These are phyloP conservation scores for Eilema depressum DNA, from an alignment of 2,888 invertebrate species.

Conservation along the genomic window DNA sequence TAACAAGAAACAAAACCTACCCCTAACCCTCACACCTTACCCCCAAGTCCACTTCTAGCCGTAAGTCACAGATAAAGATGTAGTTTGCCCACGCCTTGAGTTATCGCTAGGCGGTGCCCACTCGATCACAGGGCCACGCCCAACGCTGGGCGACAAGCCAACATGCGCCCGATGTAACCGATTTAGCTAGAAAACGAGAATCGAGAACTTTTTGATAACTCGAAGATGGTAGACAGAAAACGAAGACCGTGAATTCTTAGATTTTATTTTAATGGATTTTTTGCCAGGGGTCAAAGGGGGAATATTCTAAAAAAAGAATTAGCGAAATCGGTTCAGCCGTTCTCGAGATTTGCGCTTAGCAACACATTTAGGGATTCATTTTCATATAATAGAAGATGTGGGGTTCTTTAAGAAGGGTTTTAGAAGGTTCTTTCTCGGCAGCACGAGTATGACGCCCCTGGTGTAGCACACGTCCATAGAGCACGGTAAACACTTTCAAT, in stretches of 20 bases:
- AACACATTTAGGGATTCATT: no score
- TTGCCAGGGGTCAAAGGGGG: background rate
- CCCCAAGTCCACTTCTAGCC: conserved; percentile 3
- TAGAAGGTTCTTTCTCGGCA: no score
- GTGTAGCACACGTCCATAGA: no score
- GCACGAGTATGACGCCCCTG: no score
- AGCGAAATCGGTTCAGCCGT: no score
- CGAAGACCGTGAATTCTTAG: background rate
- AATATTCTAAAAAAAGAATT: no score
- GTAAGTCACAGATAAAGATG: conserved; percentile 24
- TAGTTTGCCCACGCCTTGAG: conserved; percentile 48
- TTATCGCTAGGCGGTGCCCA: conserved; percentile 51
- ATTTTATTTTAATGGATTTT: background rate
- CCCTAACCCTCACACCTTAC: conserved; percentile 2
- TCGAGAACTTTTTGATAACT: conserved; percentile 1
- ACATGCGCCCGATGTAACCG: conserved; percentile 45
- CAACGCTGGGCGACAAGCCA: conserved; percentile 52
- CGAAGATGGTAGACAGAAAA: conserved; percentile 20
- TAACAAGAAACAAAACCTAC: background rate
- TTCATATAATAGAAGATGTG: no score
- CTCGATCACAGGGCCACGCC: conserved; percentile 51
- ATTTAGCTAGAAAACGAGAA: conserved; percentile 41
- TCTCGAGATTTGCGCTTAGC: no score
- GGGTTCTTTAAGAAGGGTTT: no score
- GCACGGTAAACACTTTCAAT: no score